Evolutionary conservation across 2,113 vertebrate genomes (phyloP).

Genomic region (Centropus unirufus): DNA sequence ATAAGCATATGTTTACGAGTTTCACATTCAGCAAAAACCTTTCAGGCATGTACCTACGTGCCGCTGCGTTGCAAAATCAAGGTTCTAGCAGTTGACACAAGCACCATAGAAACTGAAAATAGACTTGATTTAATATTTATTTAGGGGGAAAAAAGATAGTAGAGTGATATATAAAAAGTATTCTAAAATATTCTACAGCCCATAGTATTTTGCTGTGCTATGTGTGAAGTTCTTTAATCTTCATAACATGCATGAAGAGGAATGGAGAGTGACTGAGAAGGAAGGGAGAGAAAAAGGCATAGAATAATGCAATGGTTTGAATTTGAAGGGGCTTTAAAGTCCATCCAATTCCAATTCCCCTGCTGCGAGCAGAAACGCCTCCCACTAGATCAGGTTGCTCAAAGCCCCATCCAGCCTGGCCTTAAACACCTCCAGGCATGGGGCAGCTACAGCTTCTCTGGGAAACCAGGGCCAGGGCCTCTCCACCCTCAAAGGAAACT

Average conservation of each 20-base stretch:
- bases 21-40: background rate
- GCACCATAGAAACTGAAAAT: background rate
- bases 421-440: too few species aligned
- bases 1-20: conserved; percentile 39
- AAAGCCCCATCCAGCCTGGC: too few species aligned
- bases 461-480: too few species aligned
- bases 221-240: background rate
- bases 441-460: too few species aligned
- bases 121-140: background rate
- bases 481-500: too few species aligned
- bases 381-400: too few species aligned
- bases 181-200: background rate
- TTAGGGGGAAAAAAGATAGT: background rate
- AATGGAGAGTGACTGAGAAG: background rate
- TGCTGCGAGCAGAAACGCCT: too few species aligned
- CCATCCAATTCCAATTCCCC: too few species aligned
- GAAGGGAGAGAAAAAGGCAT: background rate
- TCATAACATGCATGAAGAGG: background rate
- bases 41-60: background rate
- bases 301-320: too few species aligned
- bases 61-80: background rate
- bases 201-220: background rate
- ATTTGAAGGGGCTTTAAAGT: too few species aligned
- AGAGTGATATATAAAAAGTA: background rate
- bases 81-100: background rate